phyloP scores from a whole-genome alignment of 2,797 vertebrate species.

The Onychomys arenicola region DNA sequence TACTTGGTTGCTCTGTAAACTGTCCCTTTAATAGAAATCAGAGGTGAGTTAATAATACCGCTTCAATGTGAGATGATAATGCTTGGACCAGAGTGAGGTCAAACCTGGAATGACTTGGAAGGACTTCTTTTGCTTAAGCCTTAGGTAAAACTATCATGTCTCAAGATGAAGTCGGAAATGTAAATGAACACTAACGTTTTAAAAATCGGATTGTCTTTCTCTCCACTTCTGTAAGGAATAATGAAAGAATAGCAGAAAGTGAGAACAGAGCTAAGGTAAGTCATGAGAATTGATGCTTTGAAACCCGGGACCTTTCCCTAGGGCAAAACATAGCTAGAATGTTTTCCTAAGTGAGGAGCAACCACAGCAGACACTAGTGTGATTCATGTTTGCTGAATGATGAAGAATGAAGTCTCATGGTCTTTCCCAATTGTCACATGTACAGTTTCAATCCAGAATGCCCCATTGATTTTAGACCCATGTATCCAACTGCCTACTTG shows the following conservation, averaged over 20 bases:
- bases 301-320: neutral
- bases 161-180: conserved; percentile 4
- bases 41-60: neutral
- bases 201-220: neutral
- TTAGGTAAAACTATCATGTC: neutral
- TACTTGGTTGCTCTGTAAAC: conserved; percentile 17
- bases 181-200: neutral
- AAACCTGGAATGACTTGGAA: neutral
- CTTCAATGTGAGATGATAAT: neutral
- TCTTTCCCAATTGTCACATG: neutral
- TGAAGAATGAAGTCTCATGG: no score
- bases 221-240: neutral
- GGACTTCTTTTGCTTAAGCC: neutral
- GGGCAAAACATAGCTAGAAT: no score
- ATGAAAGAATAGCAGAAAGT: neutral
- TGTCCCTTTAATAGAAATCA: neutral
- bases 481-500: neutral
- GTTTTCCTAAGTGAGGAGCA: neutral
- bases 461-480: neutral
- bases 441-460: neutral
- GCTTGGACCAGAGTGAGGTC: neutral
- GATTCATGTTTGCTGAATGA: neutral
- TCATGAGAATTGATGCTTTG: neutral
- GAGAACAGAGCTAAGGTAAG: neutral
- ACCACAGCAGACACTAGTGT: rapidly evolving